Conservation (phyloP, 92 coral and sea anemone species). For the Porites lobata region DNA sequence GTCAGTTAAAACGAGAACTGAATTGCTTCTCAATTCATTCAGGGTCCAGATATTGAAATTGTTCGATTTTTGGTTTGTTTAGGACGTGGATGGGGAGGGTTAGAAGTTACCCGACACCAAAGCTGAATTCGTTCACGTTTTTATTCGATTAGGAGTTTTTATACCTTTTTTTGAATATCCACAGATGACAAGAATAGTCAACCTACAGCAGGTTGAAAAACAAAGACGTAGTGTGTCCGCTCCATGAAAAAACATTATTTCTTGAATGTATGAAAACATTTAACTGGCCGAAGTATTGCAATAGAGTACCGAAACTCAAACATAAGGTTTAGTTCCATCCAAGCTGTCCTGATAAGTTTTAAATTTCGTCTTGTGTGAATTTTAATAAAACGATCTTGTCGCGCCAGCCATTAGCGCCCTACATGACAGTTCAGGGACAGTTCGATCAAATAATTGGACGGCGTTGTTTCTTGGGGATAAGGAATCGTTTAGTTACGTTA, state of each 20-base stretch:
- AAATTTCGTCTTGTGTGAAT: background rate
- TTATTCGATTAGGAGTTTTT: background rate
- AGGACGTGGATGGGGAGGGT: background rate
- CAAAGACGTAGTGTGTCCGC: background rate
- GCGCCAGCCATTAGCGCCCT: conserved; percentile 25
- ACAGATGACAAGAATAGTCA: background rate
- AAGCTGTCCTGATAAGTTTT: background rate
- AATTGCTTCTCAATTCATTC: background rate
- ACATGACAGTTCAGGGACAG: conserved; percentile 15
- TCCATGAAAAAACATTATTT: background rate
- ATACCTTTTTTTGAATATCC: background rate
- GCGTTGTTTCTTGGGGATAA: background rate
- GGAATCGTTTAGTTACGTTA: no score
- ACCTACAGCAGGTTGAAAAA: background rate
- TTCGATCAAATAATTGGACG: conserved; percentile 2
- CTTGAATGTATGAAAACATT: no score
- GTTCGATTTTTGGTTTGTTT: background rate
- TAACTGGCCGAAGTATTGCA: background rate
- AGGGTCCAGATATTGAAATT: background rate
- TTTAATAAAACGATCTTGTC: background rate
- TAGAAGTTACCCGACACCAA: background rate
- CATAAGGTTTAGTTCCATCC: background rate
- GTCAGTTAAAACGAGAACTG: no score
- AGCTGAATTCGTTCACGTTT: background rate
- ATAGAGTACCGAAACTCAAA: conserved; percentile 3